phyloP scores from a whole-genome alignment of 2,113 vertebrate species.

The Leucosticte australis region DNA sequence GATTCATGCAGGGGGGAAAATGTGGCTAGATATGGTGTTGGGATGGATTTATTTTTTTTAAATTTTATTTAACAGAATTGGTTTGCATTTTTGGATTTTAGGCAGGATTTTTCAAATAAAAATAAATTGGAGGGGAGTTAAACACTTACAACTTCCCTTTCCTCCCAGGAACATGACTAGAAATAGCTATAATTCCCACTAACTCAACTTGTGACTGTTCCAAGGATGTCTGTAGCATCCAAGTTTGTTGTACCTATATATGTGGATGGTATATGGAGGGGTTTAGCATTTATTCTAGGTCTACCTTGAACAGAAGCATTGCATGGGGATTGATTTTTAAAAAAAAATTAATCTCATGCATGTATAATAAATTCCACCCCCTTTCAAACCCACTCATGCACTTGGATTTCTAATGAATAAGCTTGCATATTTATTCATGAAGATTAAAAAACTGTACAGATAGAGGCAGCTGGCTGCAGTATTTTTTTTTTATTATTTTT shows the following conservation, averaged over 20 bases:
- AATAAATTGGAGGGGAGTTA: neutral
- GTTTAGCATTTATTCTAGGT: neutral
- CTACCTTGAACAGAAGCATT: conserved; percentile 11
- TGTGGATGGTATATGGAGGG: neutral
- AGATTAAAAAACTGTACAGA: conserved; percentile 50
- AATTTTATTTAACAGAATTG: neutral
- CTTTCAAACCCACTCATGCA: conserved; percentile 54
- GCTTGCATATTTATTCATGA: conserved; percentile 58
- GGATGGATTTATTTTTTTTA: neutral
- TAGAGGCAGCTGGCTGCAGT: conserved; percentile 43
- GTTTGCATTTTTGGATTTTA: neutral
- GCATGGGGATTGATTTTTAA: neutral
- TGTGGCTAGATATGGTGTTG: neutral
- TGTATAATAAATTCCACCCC: conserved; percentile 59
- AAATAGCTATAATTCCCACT: neutral
- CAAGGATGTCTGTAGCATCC: neutral
- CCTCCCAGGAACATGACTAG: neutral
- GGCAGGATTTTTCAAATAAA: neutral
- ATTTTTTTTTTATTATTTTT: neutral
- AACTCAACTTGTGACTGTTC: neutral
- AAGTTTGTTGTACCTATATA: neutral
- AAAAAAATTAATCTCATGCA: neutral
- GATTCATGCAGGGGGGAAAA: neutral
- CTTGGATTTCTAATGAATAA: conserved; percentile 54
- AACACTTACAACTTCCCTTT: neutral